Evolutionary conservation across 92 coral and sea anemone genomes (phyloP).

Genomic region (Plumapathes pennacea): DNA sequence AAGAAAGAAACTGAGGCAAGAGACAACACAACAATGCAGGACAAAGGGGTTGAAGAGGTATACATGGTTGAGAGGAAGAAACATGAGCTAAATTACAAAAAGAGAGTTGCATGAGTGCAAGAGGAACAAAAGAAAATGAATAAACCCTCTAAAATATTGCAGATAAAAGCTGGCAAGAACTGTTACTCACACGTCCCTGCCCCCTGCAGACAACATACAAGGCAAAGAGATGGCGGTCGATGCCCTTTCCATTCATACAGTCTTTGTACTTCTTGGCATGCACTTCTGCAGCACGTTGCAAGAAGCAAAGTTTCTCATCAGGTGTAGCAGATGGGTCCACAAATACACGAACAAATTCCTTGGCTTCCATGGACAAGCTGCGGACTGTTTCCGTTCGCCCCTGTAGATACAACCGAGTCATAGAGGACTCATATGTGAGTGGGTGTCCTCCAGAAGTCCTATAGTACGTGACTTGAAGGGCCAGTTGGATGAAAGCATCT

Average conservation of each 20-base stretch:
- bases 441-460: constrained; percentile 83
- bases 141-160: no score
- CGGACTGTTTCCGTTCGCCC: constrained; percentile 99
- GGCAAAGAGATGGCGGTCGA: constrained; percentile 94
- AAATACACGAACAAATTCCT: constrained; percentile 78
- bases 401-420: constrained; percentile 93
- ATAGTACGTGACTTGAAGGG: constrained; percentile 86
- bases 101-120: no score
- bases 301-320: constrained; percentile 54
- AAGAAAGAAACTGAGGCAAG: no score
- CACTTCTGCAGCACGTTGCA: constrained; percentile 56
- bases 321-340: constrained; percentile 41
- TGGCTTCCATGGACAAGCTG: constrained; percentile 73
- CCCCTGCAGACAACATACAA: constrained; percentile 91
- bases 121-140: no score
- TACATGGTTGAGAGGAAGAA: no score
- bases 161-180: no score
- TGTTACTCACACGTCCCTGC: constrained; percentile 90
- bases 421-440: constrained; percentile 88
- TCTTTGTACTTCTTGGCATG: constrained; percentile 92
- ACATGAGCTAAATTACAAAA: no score
- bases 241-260: constrained; percentile 96
- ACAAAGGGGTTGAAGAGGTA: no score
- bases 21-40: no score
- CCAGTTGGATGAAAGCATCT: constrained; percentile 94